A percentile compares a stretch with the other conserved stretches of the same genome.
Evolutionary conservation across 2,888 invertebrate species (phyloP).

Genomic region (Psylliodes chrysocephalus): DNA sequence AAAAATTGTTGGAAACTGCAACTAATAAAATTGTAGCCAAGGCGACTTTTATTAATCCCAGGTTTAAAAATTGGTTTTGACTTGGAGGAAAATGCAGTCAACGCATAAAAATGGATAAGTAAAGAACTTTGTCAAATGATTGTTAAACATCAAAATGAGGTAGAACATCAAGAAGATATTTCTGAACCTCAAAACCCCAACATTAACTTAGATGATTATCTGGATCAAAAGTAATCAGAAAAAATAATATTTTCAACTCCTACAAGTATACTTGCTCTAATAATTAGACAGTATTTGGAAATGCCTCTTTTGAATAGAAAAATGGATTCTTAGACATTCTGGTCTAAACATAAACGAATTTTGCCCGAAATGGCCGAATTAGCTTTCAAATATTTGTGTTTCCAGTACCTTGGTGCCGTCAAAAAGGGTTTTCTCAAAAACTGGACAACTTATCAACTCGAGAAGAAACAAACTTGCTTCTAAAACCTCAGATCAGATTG

Average conservation of each 20-base stretch:
- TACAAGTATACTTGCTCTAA: background rate
- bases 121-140: conserved; percentile 22
- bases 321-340: conserved; percentile 43
- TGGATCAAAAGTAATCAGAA: background rate
- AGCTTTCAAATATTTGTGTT: conserved; percentile 41
- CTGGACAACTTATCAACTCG: conserved; percentile 44
- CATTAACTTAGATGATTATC: no score
- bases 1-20: conserved; percentile 15
- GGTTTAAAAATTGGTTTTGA: conserved; percentile 47
- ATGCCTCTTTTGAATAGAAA: no score
- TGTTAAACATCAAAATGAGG: background rate
- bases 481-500: no score
- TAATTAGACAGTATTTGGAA: conserved; percentile 18
- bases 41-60: conserved; percentile 39
- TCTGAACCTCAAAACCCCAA: no score
- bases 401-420: conserved; percentile 47
- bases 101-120: conserved; percentile 29
- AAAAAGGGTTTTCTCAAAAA: conserved; percentile 48
- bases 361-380: conserved; percentile 44
- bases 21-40: conserved; percentile 33
- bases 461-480: conserved; percentile 34
- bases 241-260: background rate
- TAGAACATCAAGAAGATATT: background rate
- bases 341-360: conserved; percentile 37
- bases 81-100: conserved; percentile 35